Conservation (phyloP, 2,113 vertebrate genomes). For the Ctenomys sociabilis region DNA sequence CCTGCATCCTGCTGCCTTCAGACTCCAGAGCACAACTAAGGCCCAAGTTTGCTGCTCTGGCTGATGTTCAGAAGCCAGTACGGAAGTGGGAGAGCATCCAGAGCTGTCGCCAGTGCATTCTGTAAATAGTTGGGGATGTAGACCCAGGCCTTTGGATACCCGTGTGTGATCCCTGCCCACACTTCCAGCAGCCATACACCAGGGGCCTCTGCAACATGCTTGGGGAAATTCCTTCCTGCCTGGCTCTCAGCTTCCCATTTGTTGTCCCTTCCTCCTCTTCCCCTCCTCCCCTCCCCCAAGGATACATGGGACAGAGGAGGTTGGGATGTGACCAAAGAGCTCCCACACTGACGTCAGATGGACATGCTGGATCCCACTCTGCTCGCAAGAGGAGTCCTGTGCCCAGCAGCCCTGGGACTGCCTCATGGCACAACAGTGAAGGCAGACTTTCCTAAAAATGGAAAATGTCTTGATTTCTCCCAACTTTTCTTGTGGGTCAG, state of each 20-base stretch:
- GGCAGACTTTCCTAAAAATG: neutral
- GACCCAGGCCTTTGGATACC: no score
- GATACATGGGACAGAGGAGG: neutral
- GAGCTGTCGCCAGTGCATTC: neutral
- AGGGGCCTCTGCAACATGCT: accelerated
- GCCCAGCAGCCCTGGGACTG: accelerated
- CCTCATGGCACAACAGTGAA: accelerated
- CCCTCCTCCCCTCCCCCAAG: neutral
- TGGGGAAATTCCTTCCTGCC: neutral
- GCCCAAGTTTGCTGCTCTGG: neutral
- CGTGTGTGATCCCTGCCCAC: neutral
- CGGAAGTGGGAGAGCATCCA: neutral
- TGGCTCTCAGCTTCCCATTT: neutral
- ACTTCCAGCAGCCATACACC: accelerated
- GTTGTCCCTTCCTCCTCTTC: neutral
- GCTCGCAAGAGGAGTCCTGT: neutral
- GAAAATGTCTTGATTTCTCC: neutral
- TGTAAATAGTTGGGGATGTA: accelerated
- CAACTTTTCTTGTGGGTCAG: neutral
- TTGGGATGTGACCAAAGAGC: neutral
- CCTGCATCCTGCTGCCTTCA: neutral
- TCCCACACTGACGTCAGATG: no score
- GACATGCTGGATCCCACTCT: no score
- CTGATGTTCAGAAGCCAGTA: neutral
- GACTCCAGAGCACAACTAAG: neutral